Conservation (phyloP, 2,888 invertebrate genomes). For the Acanthacorydalis orientalis region DNA sequence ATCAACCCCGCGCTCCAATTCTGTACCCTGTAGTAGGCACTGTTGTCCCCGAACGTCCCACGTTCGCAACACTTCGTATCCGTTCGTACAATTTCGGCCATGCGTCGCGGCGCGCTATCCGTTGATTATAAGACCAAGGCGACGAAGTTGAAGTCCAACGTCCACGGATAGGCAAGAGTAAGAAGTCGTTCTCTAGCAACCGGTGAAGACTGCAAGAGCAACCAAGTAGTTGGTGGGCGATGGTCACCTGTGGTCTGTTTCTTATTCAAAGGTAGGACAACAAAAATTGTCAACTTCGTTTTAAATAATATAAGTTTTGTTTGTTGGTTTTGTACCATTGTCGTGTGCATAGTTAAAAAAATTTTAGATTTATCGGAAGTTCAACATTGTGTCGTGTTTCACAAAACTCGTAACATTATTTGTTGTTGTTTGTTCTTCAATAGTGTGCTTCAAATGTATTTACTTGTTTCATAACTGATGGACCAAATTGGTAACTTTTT, state of each 20-base stretch:
- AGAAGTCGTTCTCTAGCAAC: conserved; percentile 11
- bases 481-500: too few relatives aligned
- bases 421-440: too few relatives aligned
- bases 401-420: too few relatives aligned
- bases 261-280: conserved; percentile 16
- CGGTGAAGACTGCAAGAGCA: conserved; percentile 10
- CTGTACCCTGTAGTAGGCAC: conserved; percentile 16
- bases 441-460: too few relatives aligned
- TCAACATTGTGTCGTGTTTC: too few relatives aligned
- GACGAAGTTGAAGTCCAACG: conserved; percentile 14
- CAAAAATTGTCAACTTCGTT: too few relatives aligned
- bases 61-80: conserved; percentile 10
- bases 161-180: conserved; percentile 12
- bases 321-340: neutral
- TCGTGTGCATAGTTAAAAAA: neutral
- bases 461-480: too few relatives aligned
- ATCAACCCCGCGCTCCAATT: conserved; percentile 21
- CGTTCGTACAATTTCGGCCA: conserved; percentile 8
- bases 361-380: neutral
- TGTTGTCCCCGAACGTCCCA: conserved; percentile 13
- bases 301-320: neutral
- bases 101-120: conserved; percentile 10
- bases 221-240: conserved; percentile 6
- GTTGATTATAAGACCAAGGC: conserved; percentile 14
- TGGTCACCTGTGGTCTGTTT: conserved; percentile 13